Evolutionary conservation across 2,113 vertebrate species (phyloP).

Genomic region (Arvicanthis niloticus): DNA sequence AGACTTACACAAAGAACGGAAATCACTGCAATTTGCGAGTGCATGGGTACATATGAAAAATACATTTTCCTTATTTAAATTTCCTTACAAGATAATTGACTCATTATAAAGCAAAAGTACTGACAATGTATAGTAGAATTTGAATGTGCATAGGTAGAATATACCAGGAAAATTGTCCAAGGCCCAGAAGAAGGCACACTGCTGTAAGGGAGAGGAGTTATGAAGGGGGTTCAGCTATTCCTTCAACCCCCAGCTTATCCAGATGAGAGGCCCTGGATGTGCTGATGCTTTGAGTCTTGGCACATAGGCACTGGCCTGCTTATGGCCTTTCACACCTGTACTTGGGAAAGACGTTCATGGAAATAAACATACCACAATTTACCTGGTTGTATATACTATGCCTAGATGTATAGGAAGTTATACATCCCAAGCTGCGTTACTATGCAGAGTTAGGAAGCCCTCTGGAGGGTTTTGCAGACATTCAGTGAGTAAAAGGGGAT

Average conservation of each 20-base stretch:
- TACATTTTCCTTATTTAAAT: constrained; percentile 12
- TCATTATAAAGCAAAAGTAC: constrained; percentile 51
- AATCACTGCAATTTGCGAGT: neutral
- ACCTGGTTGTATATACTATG: neutral
- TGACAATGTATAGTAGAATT: neutral
- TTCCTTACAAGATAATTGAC: constrained; percentile 42
- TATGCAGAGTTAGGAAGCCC: neutral
- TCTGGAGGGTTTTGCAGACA: neutral
- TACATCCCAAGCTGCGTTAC: neutral
- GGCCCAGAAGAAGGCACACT: neutral
- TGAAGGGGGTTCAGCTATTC: neutral
- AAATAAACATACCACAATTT: neutral
- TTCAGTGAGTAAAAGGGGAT: neutral
- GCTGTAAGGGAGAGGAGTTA: neutral
- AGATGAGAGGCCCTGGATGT: neutral
- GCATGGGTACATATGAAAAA: constrained; percentile 10
- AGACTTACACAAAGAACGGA: neutral
- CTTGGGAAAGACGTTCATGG: neutral
- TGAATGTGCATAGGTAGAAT: neutral
- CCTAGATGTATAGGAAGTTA: neutral
- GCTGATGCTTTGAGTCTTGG: neutral
- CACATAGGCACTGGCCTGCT: neutral
- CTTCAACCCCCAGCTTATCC: neutral
- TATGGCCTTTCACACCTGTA: neutral
- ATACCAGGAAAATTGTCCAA: neutral